Evolutionary conservation across 2,113 vertebrate genomes (phyloP).

Genomic region (Crocuta crocuta): DNA sequence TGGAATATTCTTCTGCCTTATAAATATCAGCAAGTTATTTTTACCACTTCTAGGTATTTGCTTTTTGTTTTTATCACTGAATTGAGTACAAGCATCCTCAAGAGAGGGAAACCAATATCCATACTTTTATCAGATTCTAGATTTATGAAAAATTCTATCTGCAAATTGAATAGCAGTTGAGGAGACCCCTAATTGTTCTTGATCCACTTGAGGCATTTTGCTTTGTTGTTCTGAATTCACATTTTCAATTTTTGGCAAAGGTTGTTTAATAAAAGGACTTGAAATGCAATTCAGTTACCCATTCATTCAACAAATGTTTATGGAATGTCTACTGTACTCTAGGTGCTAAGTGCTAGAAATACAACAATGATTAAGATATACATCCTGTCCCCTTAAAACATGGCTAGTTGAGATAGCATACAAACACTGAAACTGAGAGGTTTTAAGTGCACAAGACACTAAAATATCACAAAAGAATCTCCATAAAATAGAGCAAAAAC

Average conservation of each 20-base stretch:
- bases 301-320: not conserved
- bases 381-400: not conserved
- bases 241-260: conserved; percentile 27
- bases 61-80: not conserved
- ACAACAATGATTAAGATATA: not conserved
- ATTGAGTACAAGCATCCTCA: not conserved
- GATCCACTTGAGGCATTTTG: not conserved
- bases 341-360: not conserved
- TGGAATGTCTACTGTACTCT: not conserved
- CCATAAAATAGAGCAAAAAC: not conserved
- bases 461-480: not conserved
- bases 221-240: not conserved
- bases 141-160: not conserved
- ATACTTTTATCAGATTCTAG: not conserved
- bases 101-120: not conserved
- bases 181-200: not conserved
- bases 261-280: not conserved
- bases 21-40: not conserved
- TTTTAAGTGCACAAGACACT: not conserved
- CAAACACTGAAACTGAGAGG: not conserved
- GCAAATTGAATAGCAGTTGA: not conserved
- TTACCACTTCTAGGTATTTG: not conserved
- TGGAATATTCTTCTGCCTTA: not conserved
- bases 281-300: not conserved
- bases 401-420: not conserved